Percentiles rank a stretch among this genome's conserved stretches.
These are phyloP conservation scores for Epinephelus coioides DNA, from an alignment of 2,797 vertebrate genomes.

Conservation along the genomic window DNA sequence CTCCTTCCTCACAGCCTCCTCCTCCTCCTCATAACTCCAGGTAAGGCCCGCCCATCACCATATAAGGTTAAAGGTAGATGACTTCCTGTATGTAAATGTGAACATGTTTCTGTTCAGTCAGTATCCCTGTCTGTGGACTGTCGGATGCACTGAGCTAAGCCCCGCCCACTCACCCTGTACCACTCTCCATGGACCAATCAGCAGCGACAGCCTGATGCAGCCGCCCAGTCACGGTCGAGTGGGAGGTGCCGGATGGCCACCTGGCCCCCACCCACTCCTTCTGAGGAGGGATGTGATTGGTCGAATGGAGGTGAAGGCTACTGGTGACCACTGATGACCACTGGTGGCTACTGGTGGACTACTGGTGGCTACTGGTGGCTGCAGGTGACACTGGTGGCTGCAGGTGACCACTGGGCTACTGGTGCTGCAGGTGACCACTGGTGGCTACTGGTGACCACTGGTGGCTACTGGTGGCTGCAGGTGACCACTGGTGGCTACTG, in stretches of 20 bases:
- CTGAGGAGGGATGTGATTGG: slow-evolving; percentile 71
- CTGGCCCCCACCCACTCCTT: slow-evolving; percentile 89
- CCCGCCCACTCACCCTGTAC: slow-evolving; percentile 84
- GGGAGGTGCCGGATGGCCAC: slow-evolving; percentile 84
- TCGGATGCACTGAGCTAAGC: slow-evolving; percentile 87
- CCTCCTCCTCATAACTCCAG: slow-evolving; percentile 65
- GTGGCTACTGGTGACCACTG: no score
- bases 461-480: no score
- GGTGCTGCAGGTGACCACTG: no score
- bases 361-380: no score
- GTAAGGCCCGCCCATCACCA: slow-evolving; percentile 37
- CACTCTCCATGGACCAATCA: slow-evolving; percentile 79
- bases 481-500: no score
- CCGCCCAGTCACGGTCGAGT: slow-evolving; percentile 82
- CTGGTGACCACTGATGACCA: no score
- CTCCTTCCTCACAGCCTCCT: slow-evolving; percentile 56
- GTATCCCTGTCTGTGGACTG: slow-evolving; percentile 93
- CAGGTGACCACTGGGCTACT: no score
- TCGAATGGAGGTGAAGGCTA: not conserved
- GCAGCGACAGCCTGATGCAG: slow-evolving; percentile 85
- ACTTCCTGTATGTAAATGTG: not conserved
- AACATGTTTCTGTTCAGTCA: slow-evolving; percentile 83
- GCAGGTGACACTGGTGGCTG: no score
- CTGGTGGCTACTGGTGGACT: no score
- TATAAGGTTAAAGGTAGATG: no score